These are phyloP conservation scores for Plestiodon gilberti DNA, from an alignment of 2,113 vertebrate species.

Conservation along the genomic window DNA sequence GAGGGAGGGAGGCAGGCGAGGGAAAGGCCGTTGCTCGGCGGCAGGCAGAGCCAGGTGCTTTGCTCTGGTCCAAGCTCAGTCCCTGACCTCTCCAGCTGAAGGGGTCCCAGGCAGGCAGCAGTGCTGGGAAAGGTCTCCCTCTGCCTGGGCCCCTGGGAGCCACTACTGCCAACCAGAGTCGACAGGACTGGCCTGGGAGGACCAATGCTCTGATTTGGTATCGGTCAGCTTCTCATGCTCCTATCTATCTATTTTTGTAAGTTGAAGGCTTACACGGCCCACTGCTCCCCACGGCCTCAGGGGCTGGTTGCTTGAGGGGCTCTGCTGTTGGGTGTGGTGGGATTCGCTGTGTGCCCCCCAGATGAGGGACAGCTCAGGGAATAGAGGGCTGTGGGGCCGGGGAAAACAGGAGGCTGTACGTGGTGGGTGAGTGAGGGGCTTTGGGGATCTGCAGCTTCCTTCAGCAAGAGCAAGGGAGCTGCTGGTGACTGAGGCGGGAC, in stretches of 20 bases:
- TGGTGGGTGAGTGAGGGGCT: too few relatives aligned
- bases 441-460: neutral
- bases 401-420: neutral
- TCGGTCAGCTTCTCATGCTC: too few relatives aligned
- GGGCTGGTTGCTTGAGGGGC: neutral
- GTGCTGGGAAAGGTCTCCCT: neutral
- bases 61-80: neutral
- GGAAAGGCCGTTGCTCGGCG: neutral
- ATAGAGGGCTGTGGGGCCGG: too few relatives aligned
- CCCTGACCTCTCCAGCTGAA: neutral
- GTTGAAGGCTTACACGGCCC: too few relatives aligned
- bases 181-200: neutral
- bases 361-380: neutral
- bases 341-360: neutral
- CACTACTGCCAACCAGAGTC: too few relatives aligned
- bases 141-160: neutral
- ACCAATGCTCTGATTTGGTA: neutral
- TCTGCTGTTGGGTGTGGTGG: too few relatives aligned
- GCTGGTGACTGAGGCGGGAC: too few relatives aligned
- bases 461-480: neutral
- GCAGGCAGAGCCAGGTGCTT: too few relatives aligned
- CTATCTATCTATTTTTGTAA: neutral
- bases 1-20: neutral
- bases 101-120: neutral
- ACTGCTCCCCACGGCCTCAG: too few relatives aligned